Conservation (phyloP, 2,888 invertebrate species). For the Ditula angustiorana region DNA sequence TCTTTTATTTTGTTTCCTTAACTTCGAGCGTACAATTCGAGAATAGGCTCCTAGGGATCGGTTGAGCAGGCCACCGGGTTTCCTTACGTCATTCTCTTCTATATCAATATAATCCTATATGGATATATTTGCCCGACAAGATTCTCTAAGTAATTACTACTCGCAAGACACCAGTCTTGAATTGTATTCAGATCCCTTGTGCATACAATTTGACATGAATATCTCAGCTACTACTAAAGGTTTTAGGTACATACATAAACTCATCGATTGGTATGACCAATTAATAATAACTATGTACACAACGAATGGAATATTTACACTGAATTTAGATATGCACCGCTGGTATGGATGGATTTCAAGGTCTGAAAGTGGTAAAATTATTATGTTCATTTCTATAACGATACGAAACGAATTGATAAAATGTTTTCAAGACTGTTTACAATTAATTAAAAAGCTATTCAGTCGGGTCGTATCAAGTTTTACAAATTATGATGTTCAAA, state of each 20-base stretch:
- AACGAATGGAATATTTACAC: conserved; percentile 45
- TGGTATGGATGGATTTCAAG: conserved; percentile 81
- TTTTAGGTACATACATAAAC: conserved; percentile 3
- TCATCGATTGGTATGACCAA: conserved; percentile 3
- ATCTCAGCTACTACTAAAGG: conserved; percentile 16
- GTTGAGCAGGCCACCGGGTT: neutral
- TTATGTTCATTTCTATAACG: conserved; percentile 47
- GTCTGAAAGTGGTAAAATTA: conserved; percentile 67
- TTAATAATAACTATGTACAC: conserved; percentile 16
- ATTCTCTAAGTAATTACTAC: conserved; percentile 59
- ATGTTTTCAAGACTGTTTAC: neutral
- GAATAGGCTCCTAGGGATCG: conserved; percentile 3
- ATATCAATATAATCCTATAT: neutral
- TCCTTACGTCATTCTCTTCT: neutral
- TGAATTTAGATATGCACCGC: conserved; percentile 82
- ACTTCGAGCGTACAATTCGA: conserved; percentile 34
- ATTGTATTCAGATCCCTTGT: conserved; percentile 15
- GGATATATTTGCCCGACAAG: conserved; percentile 14
- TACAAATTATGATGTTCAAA: conserved; percentile 9
- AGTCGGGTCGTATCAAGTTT: conserved; percentile 17
- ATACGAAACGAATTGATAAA: conserved; percentile 20
- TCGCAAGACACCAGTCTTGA: conserved; percentile 23
- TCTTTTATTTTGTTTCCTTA: neutral
- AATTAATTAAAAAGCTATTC: neutral
- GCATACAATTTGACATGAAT: conserved; percentile 21